Conservation (phyloP, 2,888 invertebrate genomes). For the Venusia cambrica region DNA sequence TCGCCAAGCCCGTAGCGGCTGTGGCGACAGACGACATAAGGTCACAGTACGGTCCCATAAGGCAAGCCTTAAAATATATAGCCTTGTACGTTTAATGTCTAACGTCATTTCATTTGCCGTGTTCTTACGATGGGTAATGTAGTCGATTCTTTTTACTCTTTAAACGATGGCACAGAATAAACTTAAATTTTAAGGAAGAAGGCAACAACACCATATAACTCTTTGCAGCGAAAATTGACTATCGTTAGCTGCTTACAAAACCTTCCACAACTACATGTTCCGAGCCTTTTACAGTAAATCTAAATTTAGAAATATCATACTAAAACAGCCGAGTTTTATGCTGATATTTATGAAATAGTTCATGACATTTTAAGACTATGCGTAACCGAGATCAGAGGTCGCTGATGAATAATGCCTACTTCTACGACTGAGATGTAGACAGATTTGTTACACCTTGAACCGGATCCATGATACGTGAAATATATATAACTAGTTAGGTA, state of each 20-base stretch:
- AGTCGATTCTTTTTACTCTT: conserved; percentile 33
- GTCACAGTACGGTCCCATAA: conserved; percentile 69
- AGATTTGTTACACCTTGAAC: conserved; percentile 8
- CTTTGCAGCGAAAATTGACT: too few species aligned
- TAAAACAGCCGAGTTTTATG: too few species aligned
- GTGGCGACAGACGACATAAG: conserved; percentile 74
- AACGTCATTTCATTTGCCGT: conserved; percentile 68
- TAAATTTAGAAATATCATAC: too few species aligned
- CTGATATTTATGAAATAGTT: too few species aligned
- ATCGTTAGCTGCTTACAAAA: too few species aligned
- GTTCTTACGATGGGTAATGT: conserved; percentile 41
- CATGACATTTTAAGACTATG: too few species aligned
- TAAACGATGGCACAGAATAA: conserved; percentile 6
- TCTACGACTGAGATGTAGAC: neutral
- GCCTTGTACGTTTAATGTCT: conserved; percentile 73
- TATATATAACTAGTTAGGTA: conserved; percentile 17
- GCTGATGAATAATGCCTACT: too few species aligned
- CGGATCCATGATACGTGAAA: conserved; percentile 22
- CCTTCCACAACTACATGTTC: too few species aligned
- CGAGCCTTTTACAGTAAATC: too few species aligned
- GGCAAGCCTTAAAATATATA: conserved; percentile 69
- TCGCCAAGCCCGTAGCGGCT: conserved; percentile 64
- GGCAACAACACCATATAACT: too few species aligned
- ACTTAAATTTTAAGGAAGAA: too few species aligned
- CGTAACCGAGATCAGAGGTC: too few species aligned